Evolutionary conservation across 1,140 invertebrate species (phyloP).

Genomic region (Oryctes rhinoceros): DNA sequence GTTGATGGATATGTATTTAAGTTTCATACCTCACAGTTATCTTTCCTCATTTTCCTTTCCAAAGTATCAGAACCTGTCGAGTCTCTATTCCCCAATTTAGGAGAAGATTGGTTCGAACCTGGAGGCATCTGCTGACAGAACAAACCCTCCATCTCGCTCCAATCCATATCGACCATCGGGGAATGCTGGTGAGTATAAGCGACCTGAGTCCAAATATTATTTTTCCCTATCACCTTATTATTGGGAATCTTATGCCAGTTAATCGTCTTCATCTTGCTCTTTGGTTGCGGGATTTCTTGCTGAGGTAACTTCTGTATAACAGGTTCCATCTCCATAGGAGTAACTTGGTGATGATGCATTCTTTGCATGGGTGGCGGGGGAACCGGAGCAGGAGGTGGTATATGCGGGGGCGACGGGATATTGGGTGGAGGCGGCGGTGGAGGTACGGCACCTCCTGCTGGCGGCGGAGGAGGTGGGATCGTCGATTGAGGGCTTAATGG

Average conservation of each 20-base stretch:
- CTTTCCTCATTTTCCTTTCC: slow-evolving; percentile 71
- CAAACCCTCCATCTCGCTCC: slow-evolving; percentile 90
- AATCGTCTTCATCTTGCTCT: slow-evolving; percentile 93
- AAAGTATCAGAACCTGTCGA: slow-evolving; percentile 60
- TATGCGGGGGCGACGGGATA: slow-evolving; percentile 59
- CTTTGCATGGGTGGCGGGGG: slow-evolving; percentile 57
- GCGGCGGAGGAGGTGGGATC: slow-evolving; percentile 59
- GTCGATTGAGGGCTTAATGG: slow-evolving; percentile 57
- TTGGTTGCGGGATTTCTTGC: slow-evolving; percentile 86
- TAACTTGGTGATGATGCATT: slow-evolving; percentile 60
- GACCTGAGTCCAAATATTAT: slow-evolving; percentile 93
- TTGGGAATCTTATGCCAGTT: slow-evolving; percentile 95
- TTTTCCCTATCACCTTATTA: slow-evolving; percentile 83
- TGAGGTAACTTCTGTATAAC: slow-evolving; percentile 72
- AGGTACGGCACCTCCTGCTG: slow-evolving; percentile 51
- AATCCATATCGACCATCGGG: slow-evolving; percentile 82
- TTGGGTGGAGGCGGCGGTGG: slow-evolving; percentile 64
- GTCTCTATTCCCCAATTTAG: slow-evolving; percentile 65
- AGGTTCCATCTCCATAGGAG: slow-evolving; percentile 47
- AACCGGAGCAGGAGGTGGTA: slow-evolving; percentile 52
- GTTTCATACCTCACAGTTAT: slow-evolving; percentile 68
- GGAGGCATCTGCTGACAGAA: slow-evolving; percentile 85
- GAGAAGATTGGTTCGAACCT: slow-evolving; percentile 66
- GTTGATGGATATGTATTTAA: neutral
- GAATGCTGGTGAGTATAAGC: slow-evolving; percentile 84